phyloP scores from a whole-genome alignment of 1,140 invertebrate species.

The Drosophila pallidifrons region DNA sequence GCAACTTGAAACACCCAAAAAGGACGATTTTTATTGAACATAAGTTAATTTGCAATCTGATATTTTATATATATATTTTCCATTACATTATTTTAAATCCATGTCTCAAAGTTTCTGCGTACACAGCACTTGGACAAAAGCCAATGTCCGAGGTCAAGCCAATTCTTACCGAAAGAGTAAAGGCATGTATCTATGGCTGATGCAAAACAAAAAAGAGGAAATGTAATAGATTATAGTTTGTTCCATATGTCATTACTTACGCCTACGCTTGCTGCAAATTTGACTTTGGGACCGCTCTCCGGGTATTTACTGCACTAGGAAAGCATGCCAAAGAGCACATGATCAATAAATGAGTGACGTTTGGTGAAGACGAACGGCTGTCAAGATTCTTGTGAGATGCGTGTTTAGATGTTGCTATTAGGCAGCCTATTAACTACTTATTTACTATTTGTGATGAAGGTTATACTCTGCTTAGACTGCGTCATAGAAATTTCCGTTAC shows the following conservation, averaged over 20 bases:
- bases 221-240: neutral
- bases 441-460: constrained; percentile 13
- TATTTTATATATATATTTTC: too few species aligned
- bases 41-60: neutral
- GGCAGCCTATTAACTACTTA: too few species aligned
- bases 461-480: constrained; percentile 4
- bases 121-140: constrained; percentile 81
- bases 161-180: constrained; percentile 70
- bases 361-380: constrained; percentile 78
- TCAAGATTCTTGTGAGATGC: too few species aligned
- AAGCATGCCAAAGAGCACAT: constrained; percentile 73
- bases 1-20: constrained; percentile 60
- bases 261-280: constrained; percentile 72
- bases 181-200: constrained; percentile 80
- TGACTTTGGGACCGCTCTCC: constrained; percentile 63
- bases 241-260: constrained; percentile 55
- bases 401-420: too few species aligned
- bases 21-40: too few species aligned
- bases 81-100: constrained; percentile 78
- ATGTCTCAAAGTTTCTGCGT: constrained; percentile 81
- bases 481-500: too few species aligned
- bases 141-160: constrained; percentile 69
- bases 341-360: constrained; percentile 75
- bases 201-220: neutral
- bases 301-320: constrained; percentile 63